Evolutionary conservation across 2,888 invertebrate species (phyloP).

Genomic region (Hipparchia semele): DNA sequence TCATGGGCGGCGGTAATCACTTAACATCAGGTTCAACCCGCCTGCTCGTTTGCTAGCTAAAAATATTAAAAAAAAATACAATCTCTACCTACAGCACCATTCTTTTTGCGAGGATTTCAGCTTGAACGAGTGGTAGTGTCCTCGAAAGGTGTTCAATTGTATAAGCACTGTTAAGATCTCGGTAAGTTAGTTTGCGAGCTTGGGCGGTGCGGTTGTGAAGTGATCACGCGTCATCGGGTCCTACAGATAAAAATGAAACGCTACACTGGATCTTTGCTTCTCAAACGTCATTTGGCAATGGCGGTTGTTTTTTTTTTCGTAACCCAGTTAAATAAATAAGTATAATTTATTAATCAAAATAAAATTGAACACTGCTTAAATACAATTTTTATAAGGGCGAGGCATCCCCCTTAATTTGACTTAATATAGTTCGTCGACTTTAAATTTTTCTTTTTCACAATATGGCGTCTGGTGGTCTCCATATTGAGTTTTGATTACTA

Average conservation of each 20-base stretch:
- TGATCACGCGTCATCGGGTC: constrained; percentile 65
- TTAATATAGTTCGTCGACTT: no score
- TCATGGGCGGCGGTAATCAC: no score
- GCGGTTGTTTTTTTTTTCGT: background rate
- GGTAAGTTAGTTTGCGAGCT: constrained; percentile 26
- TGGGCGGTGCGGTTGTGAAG: constrained; percentile 53
- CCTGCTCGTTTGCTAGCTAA: no score
- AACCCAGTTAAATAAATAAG: no score
- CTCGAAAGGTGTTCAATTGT: constrained; percentile 78
- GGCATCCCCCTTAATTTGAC: no score
- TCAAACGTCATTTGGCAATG: constrained; percentile 4
- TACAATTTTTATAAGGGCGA: no score
- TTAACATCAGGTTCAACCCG: no score
- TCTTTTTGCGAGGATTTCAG: constrained; percentile 56
- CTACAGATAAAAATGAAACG: constrained; percentile 37
- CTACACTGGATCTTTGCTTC: constrained; percentile 5
- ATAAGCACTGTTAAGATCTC: constrained; percentile 51
- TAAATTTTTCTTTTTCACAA: no score
- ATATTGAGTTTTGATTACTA: no score
- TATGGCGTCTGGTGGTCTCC: no score
- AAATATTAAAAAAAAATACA: background rate
- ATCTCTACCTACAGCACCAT: background rate
- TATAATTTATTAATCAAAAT: no score
- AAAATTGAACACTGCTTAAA: no score
- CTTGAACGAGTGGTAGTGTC: constrained; percentile 53